These are phyloP conservation scores for Podarcis siculus DNA, from an alignment of 2,797 vertebrate species.

Conservation along the genomic window DNA sequence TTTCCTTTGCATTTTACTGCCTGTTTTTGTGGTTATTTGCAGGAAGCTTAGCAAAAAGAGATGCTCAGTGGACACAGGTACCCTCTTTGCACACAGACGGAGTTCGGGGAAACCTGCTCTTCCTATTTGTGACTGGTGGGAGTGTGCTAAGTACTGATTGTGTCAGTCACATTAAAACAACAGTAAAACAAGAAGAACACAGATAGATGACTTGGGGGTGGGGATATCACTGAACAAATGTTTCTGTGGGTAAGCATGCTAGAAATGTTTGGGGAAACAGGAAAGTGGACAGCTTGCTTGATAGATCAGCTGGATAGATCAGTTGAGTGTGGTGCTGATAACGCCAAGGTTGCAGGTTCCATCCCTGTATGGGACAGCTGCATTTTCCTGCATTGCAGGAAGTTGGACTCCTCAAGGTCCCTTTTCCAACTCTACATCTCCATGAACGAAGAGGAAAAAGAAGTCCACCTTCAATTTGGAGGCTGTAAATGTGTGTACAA, in stretches of 20 bases:
- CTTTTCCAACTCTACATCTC: too few relatives aligned
- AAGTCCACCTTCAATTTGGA: neutral
- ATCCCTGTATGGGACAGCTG: too few relatives aligned
- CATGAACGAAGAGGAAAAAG: neutral
- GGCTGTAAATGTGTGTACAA: too few relatives aligned
- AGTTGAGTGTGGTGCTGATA: too few relatives aligned
- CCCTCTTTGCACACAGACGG: neutral
- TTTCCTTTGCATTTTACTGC: neutral
- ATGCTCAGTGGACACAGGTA: neutral
- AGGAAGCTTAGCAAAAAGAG: neutral
- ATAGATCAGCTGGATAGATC: too few relatives aligned
- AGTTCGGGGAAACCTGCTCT: neutral
- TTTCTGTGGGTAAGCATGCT: neutral
- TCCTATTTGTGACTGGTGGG: neutral
- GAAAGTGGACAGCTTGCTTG: neutral
- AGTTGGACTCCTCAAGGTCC: too few relatives aligned
- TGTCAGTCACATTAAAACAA: neutral
- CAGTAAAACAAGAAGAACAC: too few relatives aligned
- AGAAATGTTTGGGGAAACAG: neutral
- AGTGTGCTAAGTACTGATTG: neutral
- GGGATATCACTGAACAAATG: neutral
- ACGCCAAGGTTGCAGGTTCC: too few relatives aligned
- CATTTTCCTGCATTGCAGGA: too few relatives aligned
- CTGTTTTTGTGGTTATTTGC: neutral
- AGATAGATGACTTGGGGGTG: too few relatives aligned